Conservation (phyloP, 1,140 invertebrate genomes). For the Colletes gigas region DNA sequence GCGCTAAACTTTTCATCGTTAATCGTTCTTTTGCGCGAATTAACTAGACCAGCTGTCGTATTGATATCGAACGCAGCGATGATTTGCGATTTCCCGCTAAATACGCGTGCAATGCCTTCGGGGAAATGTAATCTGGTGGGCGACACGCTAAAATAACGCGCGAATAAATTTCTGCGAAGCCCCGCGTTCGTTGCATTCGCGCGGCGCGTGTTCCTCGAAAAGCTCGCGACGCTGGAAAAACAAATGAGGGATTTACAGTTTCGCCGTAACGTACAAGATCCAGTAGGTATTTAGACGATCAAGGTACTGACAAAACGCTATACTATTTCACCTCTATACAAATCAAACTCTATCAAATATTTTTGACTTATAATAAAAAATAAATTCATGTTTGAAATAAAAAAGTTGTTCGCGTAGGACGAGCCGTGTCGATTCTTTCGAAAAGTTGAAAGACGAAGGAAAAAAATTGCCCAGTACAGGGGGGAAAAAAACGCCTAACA, state of each 20-base stretch:
- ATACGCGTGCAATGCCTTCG: not conserved
- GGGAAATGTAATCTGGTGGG: not conserved
- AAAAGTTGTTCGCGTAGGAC: too few relatives aligned
- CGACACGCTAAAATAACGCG: conserved; percentile 22
- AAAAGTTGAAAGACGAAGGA: not conserved
- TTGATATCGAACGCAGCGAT: not conserved
- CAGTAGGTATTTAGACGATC: too few relatives aligned
- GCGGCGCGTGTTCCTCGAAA: conserved; percentile 43
- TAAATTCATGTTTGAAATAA: too few relatives aligned
- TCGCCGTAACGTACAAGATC: too few relatives aligned
- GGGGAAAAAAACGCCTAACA: not conserved
- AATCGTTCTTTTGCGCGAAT: too few relatives aligned
- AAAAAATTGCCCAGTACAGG: not conserved
- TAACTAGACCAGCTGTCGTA: not conserved
- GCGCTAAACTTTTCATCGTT: not conserved
- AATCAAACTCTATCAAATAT: too few relatives aligned
- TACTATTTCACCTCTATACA: too few relatives aligned
- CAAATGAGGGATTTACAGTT: not conserved
- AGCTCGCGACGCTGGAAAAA: conserved; percentile 38
- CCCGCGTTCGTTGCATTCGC: conserved; percentile 10
- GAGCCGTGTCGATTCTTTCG: too few relatives aligned
- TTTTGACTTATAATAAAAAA: too few relatives aligned
- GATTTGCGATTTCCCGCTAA: not conserved
- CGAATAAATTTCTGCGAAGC: conserved; percentile 58
- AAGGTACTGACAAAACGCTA: too few relatives aligned